These are phyloP conservation scores for Zele albiditarsus DNA, from an alignment of 2,888 invertebrate genomes.

Conservation along the genomic window DNA sequence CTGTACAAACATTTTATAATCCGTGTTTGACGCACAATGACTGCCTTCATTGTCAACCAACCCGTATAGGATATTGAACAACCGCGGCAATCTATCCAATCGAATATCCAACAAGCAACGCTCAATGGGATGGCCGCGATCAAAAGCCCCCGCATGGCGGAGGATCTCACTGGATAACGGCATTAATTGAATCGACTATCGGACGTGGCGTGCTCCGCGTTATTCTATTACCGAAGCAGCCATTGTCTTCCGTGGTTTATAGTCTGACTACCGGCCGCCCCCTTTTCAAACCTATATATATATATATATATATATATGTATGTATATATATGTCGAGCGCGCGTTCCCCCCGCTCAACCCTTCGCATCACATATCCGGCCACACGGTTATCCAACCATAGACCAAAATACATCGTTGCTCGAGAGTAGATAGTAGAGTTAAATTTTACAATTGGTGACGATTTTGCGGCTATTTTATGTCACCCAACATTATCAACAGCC, in stretches of 20 bases:
- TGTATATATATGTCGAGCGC: neutral
- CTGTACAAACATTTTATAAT: neutral
- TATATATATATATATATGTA: neutral
- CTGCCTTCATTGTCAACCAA: conserved; percentile 11
- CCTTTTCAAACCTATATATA: conserved; percentile 24
- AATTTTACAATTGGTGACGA: conserved; percentile 49
- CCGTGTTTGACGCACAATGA: conserved; percentile 15
- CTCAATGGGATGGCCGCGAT: conserved; percentile 58
- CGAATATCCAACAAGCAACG: conserved; percentile 60
- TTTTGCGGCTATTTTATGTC: conserved; percentile 51
- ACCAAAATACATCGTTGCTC: conserved; percentile 43
- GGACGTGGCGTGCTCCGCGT: conserved; percentile 65
- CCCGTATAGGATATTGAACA: conserved; percentile 55
- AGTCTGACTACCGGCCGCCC: conserved; percentile 56
- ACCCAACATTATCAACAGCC: neutral
- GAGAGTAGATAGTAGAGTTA: conserved; percentile 42
- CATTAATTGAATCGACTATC: conserved; percentile 70
- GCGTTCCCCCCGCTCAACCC: conserved; percentile 16
- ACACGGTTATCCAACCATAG: conserved; percentile 35
- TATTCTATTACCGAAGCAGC: conserved; percentile 70
- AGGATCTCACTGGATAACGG: conserved; percentile 64
- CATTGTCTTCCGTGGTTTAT: conserved; percentile 69
- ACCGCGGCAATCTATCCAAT: conserved; percentile 64
- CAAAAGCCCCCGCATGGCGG: conserved; percentile 64
- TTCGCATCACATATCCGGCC: conserved; percentile 33